Evolutionary conservation across 2,113 vertebrate genomes (phyloP).

Genomic region (Nycticorax nycticorax): DNA sequence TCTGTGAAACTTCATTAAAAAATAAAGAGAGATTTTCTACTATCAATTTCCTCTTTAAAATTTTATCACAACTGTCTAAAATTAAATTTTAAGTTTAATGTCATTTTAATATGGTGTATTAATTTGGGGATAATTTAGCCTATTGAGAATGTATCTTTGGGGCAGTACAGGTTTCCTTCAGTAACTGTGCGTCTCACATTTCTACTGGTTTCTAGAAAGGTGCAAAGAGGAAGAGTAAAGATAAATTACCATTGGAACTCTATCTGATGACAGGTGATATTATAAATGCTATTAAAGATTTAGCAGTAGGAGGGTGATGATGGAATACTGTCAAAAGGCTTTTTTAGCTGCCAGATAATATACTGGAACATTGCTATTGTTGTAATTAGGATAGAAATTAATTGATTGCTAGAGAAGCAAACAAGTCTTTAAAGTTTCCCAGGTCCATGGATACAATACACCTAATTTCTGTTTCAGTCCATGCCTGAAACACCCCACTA

Average conservation of each 20-base stretch:
- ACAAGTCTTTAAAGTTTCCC: neutral
- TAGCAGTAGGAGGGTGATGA: neutral
- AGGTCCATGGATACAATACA: neutral
- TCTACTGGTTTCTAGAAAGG: conserved; percentile 30
- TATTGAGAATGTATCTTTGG: conserved; percentile 20
- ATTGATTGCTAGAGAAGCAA: neutral
- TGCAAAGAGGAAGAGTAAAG: conserved; percentile 6
- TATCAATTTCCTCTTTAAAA: conserved; percentile 26
- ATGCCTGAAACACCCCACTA: neutral
- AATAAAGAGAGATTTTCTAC: neutral
- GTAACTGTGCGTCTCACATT: conserved; percentile 18
- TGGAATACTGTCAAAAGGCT: neutral
- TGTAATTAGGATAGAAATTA: conserved; percentile 4
- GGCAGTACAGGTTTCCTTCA: neutral
- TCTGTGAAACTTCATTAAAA: neutral
- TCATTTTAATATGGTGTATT: conserved; percentile 43
- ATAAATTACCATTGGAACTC: conserved; percentile 35
- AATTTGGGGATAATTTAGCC: conserved; percentile 43
- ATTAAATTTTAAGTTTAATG: conserved; percentile 46
- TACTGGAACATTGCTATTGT: neutral
- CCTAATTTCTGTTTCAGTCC: neutral
- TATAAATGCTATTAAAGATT: conserved; percentile 63
- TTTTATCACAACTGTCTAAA: conserved; percentile 6
- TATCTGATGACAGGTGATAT: conserved; percentile 45
- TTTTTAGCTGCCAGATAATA: neutral